A percentile compares a stretch with the other conserved stretches of the same genome.
These are phyloP conservation scores for Olivierus martensii DNA, from an alignment of 1,140 invertebrate genomes.

Conservation along the genomic window DNA sequence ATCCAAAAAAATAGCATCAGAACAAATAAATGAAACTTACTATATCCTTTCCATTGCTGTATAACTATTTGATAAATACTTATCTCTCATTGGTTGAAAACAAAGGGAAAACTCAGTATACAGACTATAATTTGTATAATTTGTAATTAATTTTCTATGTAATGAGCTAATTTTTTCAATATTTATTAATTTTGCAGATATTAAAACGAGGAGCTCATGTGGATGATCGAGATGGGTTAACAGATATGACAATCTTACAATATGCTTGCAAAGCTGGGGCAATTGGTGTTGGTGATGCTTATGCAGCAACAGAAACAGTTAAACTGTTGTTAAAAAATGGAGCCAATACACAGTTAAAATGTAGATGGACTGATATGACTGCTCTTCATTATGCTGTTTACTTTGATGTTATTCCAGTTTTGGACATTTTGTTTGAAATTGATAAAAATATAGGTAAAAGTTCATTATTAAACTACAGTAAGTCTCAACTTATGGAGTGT, in stretches of 20 bases:
- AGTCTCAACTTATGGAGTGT: too few species aligned
- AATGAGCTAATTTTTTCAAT: neutral
- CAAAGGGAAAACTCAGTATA: too few species aligned
- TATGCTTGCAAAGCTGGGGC: conserved; percentile 42
- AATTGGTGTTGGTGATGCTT: conserved; percentile 36
- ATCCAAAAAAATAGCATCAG: too few species aligned
- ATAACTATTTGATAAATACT: too few species aligned
- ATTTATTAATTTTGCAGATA: conserved; percentile 30
- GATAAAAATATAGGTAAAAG: conserved; percentile 30
- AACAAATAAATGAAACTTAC: too few species aligned
- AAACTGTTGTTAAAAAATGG: conserved; percentile 31
- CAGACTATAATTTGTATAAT: too few species aligned
- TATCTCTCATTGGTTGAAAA: too few species aligned
- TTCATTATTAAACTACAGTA: too few species aligned
- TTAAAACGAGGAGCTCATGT: conserved; percentile 34
- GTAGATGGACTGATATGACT: conserved; percentile 43
- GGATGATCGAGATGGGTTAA: conserved; percentile 40
- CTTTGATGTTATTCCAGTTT: conserved; percentile 39
- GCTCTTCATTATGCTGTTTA: conserved; percentile 41
- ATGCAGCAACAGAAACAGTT: conserved; percentile 26
- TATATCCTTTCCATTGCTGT: too few species aligned
- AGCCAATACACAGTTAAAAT: conserved; percentile 36
- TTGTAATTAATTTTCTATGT: too few species aligned
- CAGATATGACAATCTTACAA: conserved; percentile 42
- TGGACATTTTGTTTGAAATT: conserved; percentile 33